These are phyloP conservation scores for Megaustenia siamemsis DNA, from an alignment of 2,888 invertebrate genomes.

Conservation along the genomic window DNA sequence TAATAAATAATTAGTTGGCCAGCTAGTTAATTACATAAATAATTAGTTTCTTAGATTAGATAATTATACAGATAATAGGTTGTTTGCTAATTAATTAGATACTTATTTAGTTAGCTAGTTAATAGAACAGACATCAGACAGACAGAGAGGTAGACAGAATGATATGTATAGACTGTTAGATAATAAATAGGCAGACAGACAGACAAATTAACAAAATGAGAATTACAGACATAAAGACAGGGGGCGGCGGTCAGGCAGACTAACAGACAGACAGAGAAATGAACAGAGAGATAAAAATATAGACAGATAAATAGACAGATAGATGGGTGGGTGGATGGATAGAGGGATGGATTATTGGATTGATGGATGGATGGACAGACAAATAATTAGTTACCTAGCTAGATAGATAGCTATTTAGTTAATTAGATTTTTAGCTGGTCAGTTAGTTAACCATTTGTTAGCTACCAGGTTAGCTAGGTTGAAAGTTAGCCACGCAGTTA, in stretches of 20 bases:
- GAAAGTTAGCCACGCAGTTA: not conserved
- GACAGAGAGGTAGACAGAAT: not conserved
- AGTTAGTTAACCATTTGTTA: not conserved
- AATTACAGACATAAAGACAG: not conserved
- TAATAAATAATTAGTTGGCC: no score
- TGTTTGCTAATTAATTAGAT: no score
- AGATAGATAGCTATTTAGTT: not conserved
- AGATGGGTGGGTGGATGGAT: no score
- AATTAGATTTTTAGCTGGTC: no score
- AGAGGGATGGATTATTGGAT: no score
- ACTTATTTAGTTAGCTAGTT: not conserved
- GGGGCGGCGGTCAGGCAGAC: no score
- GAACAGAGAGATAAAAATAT: no score
- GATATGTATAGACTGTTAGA: not conserved
- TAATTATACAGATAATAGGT: not conserved
- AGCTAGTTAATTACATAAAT: no score
- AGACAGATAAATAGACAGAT: not conserved
- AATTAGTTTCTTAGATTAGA: not conserved
- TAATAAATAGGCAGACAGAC: not conserved
- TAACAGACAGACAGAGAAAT: no score
- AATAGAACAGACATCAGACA: not conserved
- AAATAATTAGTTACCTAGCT: no score
- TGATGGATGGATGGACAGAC: no score
- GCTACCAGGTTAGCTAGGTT: not conserved
- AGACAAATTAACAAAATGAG: not conserved